phyloP scores from a whole-genome alignment of 2,888 invertebrate genomes.

The Euclidia mi region DNA sequence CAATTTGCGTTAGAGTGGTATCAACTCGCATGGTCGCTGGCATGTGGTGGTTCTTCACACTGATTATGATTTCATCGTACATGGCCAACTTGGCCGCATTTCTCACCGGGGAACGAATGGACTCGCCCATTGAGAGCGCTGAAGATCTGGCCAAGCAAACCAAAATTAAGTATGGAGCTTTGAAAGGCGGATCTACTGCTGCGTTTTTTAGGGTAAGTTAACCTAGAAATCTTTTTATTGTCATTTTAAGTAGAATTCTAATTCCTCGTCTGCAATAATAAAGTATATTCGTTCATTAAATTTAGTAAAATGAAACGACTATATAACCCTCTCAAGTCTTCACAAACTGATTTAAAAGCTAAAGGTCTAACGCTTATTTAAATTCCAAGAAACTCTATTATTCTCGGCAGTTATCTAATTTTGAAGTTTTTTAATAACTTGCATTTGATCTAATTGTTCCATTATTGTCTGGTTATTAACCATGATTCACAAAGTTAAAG shows the following conservation, averaged over 20 bases:
- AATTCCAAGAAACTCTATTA: slow-evolving; percentile 30
- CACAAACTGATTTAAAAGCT: slow-evolving; percentile 4
- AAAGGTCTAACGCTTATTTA: slow-evolving; percentile 5
- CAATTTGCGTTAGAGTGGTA: slow-evolving; percentile 92
- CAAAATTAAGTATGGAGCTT: slow-evolving; percentile 98
- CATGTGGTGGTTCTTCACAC: slow-evolving; percentile 98
- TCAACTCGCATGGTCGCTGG: slow-evolving; percentile 97
- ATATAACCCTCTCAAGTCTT: not conserved
- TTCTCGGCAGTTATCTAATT: slow-evolving; percentile 30
- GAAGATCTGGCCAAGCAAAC: slow-evolving; percentile 99
- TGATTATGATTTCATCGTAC: slow-evolving; percentile 99
- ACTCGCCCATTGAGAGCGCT: slow-evolving; percentile 98
- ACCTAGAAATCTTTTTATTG: too few relatives aligned
- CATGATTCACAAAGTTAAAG: slow-evolving; percentile 21
- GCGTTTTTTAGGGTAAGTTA: slow-evolving; percentile 97
- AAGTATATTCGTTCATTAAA: too few relatives aligned
- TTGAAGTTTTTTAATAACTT: slow-evolving; percentile 25
- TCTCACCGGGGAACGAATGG: too few relatives aligned
- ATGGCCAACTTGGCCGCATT: slow-evolving; percentile 99
- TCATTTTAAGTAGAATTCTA: too few relatives aligned
- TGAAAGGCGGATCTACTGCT: slow-evolving; percentile 98
- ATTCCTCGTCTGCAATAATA: too few relatives aligned
- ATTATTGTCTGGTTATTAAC: slow-evolving; percentile 37
- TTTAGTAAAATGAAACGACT: too few relatives aligned
- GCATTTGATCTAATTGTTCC: slow-evolving; percentile 29